Evolutionary conservation across 2,797 vertebrate genomes (phyloP), one percentile per base, ranked within the genome.

Genomic region (Masticophis lateralis): DNA sequence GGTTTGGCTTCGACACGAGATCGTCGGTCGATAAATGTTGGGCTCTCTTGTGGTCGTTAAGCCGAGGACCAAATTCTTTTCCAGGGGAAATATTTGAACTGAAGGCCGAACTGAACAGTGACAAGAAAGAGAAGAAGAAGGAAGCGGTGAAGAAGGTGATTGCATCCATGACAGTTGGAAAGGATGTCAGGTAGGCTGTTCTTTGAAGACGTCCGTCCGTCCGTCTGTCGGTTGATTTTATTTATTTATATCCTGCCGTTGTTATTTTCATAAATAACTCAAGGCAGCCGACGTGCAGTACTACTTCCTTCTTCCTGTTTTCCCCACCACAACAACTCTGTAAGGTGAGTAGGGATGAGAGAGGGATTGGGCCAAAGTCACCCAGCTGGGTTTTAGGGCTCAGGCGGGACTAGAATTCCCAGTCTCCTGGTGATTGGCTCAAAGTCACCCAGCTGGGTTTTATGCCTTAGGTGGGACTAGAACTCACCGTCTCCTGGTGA

Each of bases 101-200:
- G 96, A 99, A 99, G 96, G 99, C 99, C 0, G 99, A 99, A 96
- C 98, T 99, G 63, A 99, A 99, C 98, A 99, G 99, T 1, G 99
- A 99, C 97, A 99, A 99, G 97, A 99, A 99, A 94, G 99, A 99
- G 97, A 99, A 99, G 98, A 99, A 99, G 97, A 99, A 99, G 95
- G 99, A 99, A 96, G 99, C 99, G 0, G 99, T 99, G 95, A 99
- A 99, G 98, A 99, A 99, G 97, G 99, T 99, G 97, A 99, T 99
- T 0, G 99, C 99, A 0, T 99, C 99, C 18, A 99, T 99, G 99
- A 99, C 99, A 0, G 99, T 99, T 0, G 99, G 99, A 94, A 99
- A 99, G 94, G 99, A 99, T n/a, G 99, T 99, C 97, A 99, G 99
- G 99, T 99, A 95, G 93, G 97, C 61, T 66, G 91, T 88, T 14